Evolutionary conservation across 2,113 vertebrate genomes (phyloP), one percentile per base, ranked within the genome.

Genomic region (Harpagus bidentatus): DNA sequence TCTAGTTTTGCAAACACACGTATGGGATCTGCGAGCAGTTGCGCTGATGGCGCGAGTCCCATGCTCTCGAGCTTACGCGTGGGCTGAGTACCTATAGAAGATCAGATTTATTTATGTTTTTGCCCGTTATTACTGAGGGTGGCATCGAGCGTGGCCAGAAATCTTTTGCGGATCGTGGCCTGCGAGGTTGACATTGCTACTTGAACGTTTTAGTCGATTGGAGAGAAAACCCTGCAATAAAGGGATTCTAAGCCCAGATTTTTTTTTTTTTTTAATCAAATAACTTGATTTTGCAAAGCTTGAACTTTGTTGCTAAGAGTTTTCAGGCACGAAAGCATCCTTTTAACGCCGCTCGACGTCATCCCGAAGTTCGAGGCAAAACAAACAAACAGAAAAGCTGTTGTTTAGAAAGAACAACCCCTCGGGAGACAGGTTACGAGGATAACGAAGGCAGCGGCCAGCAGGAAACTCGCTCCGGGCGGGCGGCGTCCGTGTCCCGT

Each of bases 51-150:
- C 13, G 3, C 2, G 3, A 53, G 36, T 32, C 50, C 59, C 0
- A 0, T 17, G 40, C 48, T 50, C 43, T 47, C 0, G 2, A 45
- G 45, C 43, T 31, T 20, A 5, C 1, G 2, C 6, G 3, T 8
- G 26, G 45, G n/a, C 53, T 29, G 20, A 43, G 36, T 13, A 26
- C 29, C 82, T 58, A 1, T 3, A 45, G 59, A 77, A 81, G 38
- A 14, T 31, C n/a, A 36, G 19, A 11, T 63, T 59, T 31, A 11
- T 10, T 0, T 11, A 11, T 1, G 4, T 7, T 65, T 67, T 63
- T 34, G 36, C 21, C 47, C n/a, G 13, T 12, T 62, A 1, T 45
- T 52, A 34, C 13, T 63, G 62, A n/a, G 8, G 14, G 53, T 2
- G 31, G 23, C 50, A 67, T 62, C 13, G 47, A 38, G 62, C 0